These are phyloP conservation scores for Athene noctua DNA, from an alignment of 2,113 vertebrate genomes.

Conservation along the genomic window DNA sequence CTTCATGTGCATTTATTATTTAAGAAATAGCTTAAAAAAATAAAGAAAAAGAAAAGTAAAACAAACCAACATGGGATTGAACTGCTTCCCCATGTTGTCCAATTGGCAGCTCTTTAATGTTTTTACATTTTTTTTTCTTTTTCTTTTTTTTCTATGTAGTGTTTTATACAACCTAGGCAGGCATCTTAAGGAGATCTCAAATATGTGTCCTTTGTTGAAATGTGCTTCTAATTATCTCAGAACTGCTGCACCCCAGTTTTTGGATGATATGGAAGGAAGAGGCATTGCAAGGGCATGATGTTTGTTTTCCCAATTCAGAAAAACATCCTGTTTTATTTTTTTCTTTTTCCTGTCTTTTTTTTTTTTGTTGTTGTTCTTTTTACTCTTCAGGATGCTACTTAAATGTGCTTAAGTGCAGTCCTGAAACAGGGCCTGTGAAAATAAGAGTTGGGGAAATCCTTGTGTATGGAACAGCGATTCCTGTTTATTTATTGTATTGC, in stretches of 20 bases:
- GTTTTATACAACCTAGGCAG: slow-evolving; percentile 61
- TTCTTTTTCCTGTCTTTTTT: neutral
- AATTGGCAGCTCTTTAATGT: slow-evolving; percentile 68
- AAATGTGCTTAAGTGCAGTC: neutral
- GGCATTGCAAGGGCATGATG: neutral
- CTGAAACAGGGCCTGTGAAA: slow-evolving; percentile 17
- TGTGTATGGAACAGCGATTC: neutral
- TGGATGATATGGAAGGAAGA: slow-evolving; percentile 47
- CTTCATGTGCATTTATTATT: slow-evolving; percentile 90
- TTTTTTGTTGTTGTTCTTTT: neutral
- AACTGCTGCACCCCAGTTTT: slow-evolving; percentile 58
- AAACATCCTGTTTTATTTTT: neutral
- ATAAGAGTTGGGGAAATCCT: neutral
- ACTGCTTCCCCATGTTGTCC: slow-evolving; percentile 71
- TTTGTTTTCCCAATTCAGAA: neutral
- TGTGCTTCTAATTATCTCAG: slow-evolving; percentile 78
- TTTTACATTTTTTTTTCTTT: slow-evolving; percentile 19
- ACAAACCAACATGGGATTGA: slow-evolving; percentile 70
- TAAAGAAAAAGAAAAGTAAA: slow-evolving; percentile 74
- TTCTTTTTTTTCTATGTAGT: slow-evolving; percentile 43
- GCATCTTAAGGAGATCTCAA: slow-evolving; percentile 59
- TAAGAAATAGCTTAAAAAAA: slow-evolving; percentile 84
- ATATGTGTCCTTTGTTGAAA: slow-evolving; percentile 69
- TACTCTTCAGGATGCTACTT: neutral
- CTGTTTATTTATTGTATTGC: neutral